Evolutionary conservation across 2,113 vertebrate species (phyloP).

Genomic region (Mionectes macconnelli): DNA sequence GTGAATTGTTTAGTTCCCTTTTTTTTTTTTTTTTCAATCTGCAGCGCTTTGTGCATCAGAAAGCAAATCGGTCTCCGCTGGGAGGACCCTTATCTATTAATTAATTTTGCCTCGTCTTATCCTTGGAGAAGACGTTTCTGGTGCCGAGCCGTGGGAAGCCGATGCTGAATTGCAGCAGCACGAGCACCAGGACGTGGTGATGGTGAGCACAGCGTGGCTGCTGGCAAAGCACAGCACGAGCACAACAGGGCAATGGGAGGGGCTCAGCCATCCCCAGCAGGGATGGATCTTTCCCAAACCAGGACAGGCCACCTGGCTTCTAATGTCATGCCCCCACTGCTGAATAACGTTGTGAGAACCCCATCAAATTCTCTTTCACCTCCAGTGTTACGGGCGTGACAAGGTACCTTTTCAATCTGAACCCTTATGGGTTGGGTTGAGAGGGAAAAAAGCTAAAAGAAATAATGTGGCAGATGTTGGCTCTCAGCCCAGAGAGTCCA

Average conservation of each 20-base stretch:
- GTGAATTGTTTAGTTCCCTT: neutral
- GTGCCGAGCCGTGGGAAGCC: neutral
- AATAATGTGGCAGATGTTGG: neutral
- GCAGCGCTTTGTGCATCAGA: neutral
- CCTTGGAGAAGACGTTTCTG: neutral
- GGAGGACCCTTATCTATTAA: constrained; percentile 44
- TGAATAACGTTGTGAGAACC: neutral
- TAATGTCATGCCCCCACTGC: too few species aligned
- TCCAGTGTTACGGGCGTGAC: neutral
- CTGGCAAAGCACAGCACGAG: neutral
- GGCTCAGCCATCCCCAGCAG: neutral
- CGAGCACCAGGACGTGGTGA: rapidly evolving
- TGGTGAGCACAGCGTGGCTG: rapidly evolving
- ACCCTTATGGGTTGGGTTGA: neutral
- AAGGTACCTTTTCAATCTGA: neutral
- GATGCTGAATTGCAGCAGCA: neutral
- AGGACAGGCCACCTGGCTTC: neutral
- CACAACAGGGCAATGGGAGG: neutral
- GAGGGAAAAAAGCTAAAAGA: neutral
- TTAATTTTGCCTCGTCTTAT: constrained; percentile 15
- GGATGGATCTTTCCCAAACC: neutral
- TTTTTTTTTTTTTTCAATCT: too few species aligned
- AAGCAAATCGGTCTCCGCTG: neutral
- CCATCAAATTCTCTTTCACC: neutral
- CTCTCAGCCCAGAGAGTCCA: neutral